Conservation (phyloP, 2,888 invertebrate genomes). For the Ichneumoninae sp. region DNA sequence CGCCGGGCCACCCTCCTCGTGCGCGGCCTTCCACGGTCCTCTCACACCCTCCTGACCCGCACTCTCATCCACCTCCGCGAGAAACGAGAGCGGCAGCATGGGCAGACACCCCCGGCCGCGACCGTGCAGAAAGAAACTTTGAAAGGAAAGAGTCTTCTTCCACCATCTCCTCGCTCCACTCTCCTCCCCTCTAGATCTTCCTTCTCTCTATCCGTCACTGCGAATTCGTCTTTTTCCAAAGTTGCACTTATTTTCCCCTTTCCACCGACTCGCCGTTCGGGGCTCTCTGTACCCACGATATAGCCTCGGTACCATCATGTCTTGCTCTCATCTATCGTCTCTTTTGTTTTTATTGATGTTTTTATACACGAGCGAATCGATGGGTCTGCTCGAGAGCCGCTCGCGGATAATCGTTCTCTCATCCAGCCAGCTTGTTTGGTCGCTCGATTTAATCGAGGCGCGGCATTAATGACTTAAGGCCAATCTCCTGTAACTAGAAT, state of each 20-base stretch:
- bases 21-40: constrained; percentile 36
- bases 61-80: constrained; percentile 68
- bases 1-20: constrained; percentile 65
- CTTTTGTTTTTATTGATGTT: background rate
- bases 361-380: constrained; percentile 21
- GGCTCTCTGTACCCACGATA: background rate
- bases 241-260: constrained; percentile 39
- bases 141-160: constrained; percentile 79
- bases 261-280: constrained; percentile 3
- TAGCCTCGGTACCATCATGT: constrained; percentile 42
- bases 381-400: constrained; percentile 11
- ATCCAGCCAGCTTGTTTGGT: constrained; percentile 20
- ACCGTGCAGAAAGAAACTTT: constrained; percentile 80
- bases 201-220: constrained; percentile 17
- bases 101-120: constrained; percentile 64
- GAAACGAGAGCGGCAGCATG: constrained; percentile 52
- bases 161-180: constrained; percentile 15
- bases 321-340: constrained; percentile 22
- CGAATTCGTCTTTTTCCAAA: constrained; percentile 56
- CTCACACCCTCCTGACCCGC: constrained; percentile 66
- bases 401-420: constrained; percentile 41
- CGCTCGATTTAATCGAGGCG: constrained; percentile 45
- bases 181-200: constrained; percentile 3
- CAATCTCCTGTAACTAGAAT: constrained; percentile 67
- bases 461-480: constrained; percentile 68